Evolutionary conservation across 2,888 invertebrate genomes (phyloP), one percentile per base, ranked within the genome.

Genomic region (Pyrocoelia pectoralis): DNA sequence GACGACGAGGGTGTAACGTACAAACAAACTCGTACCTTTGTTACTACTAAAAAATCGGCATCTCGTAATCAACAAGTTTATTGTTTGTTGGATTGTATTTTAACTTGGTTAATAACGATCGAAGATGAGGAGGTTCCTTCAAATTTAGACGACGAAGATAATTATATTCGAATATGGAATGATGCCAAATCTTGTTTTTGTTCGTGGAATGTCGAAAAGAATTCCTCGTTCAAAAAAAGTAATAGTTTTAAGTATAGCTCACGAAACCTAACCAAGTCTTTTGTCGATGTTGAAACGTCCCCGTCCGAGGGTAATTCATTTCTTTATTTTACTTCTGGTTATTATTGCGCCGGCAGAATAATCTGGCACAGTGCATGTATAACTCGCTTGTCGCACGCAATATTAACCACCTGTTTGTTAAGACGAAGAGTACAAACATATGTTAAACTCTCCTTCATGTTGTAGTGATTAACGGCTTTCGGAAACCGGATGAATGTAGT

Each of bases 181-280:
- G 80, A 76, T 50, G 82, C 87, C 14, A 78, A 81, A 0, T 83
- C 84, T 28, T 91, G 91, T 70, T 72, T 82, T n/a, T 91, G 91
- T 74, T 83, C 85, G 5, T 89, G 88, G 86, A 86, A 85, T 75
- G 76, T 84, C 72, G 80, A 85, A 70, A 86, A 83, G 72, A 84
- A 83, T 60, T 82, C 84, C 0, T 85, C 84, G 65, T 82, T 85
- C 49, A 84, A 86, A 66, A 83, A 86, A 72, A 84, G 82, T 61
- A 81, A 70, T 52, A 75, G 74, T 58, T 73, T 74, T 61, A 77
- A 77, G 61, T 68, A 79, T 76, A 68, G 77, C 74, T 59, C 77
- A 73, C 68, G 77, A 70, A 63, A 71, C 54, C 60, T 70, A 46
- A 59, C 73, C 72, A 64, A 69, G 62, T 38, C 68, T 62, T 38